Conservation (phyloP, 2,888 invertebrate species). For the Hemistola chrysoprasaria region DNA sequence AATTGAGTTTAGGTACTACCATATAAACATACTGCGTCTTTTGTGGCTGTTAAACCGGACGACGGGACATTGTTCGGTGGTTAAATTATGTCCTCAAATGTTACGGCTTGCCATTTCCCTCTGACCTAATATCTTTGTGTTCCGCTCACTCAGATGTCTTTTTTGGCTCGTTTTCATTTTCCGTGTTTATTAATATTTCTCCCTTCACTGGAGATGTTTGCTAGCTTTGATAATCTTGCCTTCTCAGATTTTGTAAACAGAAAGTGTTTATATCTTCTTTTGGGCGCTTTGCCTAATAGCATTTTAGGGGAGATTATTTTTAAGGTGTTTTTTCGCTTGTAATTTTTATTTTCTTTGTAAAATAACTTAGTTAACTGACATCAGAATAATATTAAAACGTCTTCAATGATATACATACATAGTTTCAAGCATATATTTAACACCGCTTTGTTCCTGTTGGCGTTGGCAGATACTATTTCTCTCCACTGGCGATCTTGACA, state of each 20-base stretch:
- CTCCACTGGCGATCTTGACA: no score
- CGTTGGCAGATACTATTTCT: no score
- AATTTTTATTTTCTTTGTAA: not conserved
- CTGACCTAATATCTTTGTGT: conserved; percentile 47
- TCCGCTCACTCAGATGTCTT: conserved; percentile 28
- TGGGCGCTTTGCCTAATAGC: no score
- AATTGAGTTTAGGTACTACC: conserved; percentile 24
- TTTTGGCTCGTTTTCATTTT: conserved; percentile 32
- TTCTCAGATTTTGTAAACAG: conserved; percentile 18
- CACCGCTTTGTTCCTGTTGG: no score
- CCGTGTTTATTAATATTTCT: conserved; percentile 33
- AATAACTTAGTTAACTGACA: no score
- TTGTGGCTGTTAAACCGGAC: conserved; percentile 42
- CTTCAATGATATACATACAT: no score
- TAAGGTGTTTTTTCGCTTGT: not conserved
- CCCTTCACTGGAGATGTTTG: conserved; percentile 20
- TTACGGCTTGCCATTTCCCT: conserved; percentile 48
- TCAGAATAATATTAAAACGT: no score
- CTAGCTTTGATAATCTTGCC: conserved; percentile 19
- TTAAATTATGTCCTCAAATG: conserved; percentile 57
- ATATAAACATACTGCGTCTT: conserved; percentile 25
- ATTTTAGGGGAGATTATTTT: no score
- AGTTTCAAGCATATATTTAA: no score
- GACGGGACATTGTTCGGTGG: conserved; percentile 48
- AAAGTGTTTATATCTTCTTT: conserved; percentile 11